phyloP scores from a whole-genome alignment of 37 sponge, comb jelly and placozoan species.

The Dysidea cf. avara region DNA sequence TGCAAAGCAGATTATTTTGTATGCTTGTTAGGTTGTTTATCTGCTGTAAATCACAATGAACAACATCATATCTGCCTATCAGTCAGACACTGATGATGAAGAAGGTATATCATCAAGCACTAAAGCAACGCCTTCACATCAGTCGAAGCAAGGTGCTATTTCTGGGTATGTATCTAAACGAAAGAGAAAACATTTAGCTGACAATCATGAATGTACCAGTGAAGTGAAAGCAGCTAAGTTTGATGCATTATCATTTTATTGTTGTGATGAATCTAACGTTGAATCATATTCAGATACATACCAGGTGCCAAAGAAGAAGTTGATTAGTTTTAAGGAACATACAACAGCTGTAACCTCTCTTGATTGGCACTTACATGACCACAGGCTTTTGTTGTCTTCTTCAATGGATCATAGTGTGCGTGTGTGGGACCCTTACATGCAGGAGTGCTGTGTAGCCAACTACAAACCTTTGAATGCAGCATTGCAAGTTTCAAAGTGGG shows the following conservation, averaged over 20 bases:
- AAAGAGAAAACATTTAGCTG: background rate
- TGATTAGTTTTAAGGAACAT: constrained; percentile 18
- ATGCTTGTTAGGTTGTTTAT: too few relatives aligned
- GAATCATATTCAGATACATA: too few relatives aligned
- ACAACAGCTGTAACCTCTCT: constrained; percentile 31
- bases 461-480: constrained; percentile 32
- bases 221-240: background rate
- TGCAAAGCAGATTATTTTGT: too few relatives aligned
- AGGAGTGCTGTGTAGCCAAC: constrained; percentile 6
- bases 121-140: too few relatives aligned
- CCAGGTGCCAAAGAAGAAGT: too few relatives aligned
- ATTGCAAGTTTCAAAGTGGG: constrained; percentile 54
- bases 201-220: background rate
- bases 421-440: constrained; percentile 40
- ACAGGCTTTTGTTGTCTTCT: constrained; percentile 40
- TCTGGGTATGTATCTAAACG: constrained; percentile 17
- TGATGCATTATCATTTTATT: background rate
- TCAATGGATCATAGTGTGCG: constrained; percentile 41
- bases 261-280: background rate
- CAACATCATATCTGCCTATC: too few relatives aligned
- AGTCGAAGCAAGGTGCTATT: too few relatives aligned
- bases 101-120: too few relatives aligned
- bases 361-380: constrained; percentile 47
- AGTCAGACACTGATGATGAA: too few relatives aligned
- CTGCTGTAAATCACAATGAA: too few relatives aligned